A percentile compares a stretch with the other conserved stretches of the same genome.
phyloP scores from a whole-genome alignment of 92 coral and sea anemone genomes.

The Galaxea fascicularis region DNA sequence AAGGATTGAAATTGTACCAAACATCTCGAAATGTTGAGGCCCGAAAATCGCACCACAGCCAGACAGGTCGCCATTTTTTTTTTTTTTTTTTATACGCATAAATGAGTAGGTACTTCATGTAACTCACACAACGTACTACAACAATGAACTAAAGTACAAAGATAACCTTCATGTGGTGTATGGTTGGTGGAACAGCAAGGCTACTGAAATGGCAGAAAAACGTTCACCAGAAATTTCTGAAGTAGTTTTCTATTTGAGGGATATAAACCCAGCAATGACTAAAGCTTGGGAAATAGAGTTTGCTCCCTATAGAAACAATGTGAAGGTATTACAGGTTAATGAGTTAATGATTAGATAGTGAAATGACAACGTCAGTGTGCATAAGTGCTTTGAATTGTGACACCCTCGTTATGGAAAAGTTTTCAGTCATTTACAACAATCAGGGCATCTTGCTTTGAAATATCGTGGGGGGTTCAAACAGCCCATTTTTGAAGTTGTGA shows the following conservation, averaged over 20 bases:
- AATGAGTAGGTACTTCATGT: neutral
- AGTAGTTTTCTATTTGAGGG: slow-evolving; percentile 67
- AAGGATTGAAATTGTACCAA: slow-evolving; percentile 40
- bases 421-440: too few species aligned
- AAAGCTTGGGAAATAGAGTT: slow-evolving; percentile 70
- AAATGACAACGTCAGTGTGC: too few species aligned
- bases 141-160: too few species aligned
- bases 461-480: too few species aligned
- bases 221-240: neutral
- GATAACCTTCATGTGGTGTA: too few species aligned
- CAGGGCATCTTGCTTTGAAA: too few species aligned
- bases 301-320: slow-evolving; percentile 31
- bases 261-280: slow-evolving; percentile 61
- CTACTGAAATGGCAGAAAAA: neutral
- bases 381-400: too few species aligned
- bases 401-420: too few species aligned
- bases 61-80: slow-evolving; percentile 52
- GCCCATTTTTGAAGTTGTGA: too few species aligned
- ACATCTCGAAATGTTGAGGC: slow-evolving; percentile 23
- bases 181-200: neutral
- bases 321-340: slow-evolving; percentile 40
- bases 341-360: too few species aligned
- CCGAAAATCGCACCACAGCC: slow-evolving; percentile 18
- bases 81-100: too few species aligned
- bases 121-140: neutral